A percentile compares a stretch with the other conserved stretches of the same genome.
These are phyloP conservation scores for Tricholauxania praeusta DNA, from an alignment of 2,888 invertebrate genomes.

Conservation along the genomic window DNA sequence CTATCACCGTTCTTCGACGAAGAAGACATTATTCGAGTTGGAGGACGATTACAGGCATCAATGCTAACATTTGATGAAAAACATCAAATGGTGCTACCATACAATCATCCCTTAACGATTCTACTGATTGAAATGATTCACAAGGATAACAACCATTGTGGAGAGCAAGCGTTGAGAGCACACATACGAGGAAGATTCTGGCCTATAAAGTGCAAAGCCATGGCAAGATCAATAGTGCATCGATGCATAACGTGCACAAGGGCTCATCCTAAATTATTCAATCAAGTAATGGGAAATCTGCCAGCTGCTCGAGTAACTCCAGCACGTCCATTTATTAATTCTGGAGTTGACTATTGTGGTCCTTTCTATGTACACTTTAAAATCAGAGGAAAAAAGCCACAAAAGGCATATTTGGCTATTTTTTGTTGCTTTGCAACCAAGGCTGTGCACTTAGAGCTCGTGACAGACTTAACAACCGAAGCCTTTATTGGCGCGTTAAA, in stretches of 20 bases:
- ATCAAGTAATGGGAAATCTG: constrained; percentile 10
- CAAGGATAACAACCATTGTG: not conserved
- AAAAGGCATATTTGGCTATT: constrained; percentile 28
- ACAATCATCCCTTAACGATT: not conserved
- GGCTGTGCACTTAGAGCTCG: constrained; percentile 40
- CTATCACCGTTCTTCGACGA: not conserved
- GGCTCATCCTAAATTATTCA: not conserved
- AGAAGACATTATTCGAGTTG: not conserved
- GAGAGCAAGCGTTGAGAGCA: not conserved
- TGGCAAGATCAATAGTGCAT: not conserved
- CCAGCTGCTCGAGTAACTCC: constrained; percentile 25
- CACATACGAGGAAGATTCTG: not conserved
- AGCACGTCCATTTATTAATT: not conserved
- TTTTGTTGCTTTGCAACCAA: constrained; percentile 22
- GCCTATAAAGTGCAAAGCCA: not conserved
- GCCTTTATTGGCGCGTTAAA: constrained; percentile 37
- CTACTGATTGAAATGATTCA: not conserved
- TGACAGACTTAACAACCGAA: constrained; percentile 31
- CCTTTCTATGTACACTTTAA: not conserved
- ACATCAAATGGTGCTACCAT: not conserved
- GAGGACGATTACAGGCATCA: not conserved
- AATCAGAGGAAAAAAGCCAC: constrained; percentile 22
- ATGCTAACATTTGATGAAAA: not conserved
- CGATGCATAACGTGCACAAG: not conserved
- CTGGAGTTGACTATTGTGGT: too few relatives aligned